Conservation (phyloP, 2,113 vertebrate genomes). For the Climacteris rufus region DNA sequence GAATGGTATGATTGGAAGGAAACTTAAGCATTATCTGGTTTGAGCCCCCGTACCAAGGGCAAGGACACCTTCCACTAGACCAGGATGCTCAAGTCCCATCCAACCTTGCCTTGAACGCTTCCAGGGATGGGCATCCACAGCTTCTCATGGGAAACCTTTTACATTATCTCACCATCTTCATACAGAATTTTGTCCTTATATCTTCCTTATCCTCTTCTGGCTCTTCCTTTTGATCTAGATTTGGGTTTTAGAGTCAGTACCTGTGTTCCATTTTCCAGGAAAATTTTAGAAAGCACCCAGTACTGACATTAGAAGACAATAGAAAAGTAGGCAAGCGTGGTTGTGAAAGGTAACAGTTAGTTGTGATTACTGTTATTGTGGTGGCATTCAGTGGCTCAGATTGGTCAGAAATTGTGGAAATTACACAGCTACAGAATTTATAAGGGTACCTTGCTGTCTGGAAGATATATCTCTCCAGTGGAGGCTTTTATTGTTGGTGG, state of each 20-base stretch:
- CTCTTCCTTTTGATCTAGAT: not conserved
- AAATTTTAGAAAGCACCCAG: not conserved
- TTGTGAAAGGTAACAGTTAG: not conserved
- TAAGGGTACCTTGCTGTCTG: not conserved
- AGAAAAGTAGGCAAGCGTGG: accelerated
- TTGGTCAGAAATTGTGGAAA: not conserved
- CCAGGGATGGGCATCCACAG: not conserved
- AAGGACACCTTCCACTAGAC: not conserved
- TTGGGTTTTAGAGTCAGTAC: not conserved
- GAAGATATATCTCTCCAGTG: not conserved
- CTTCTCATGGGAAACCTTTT: not conserved
- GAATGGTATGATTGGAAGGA: not conserved
- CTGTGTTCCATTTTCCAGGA: not conserved
- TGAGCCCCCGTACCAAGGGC: not conserved
- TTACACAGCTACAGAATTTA: not conserved
- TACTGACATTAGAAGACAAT: not conserved
- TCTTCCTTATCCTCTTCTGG: not conserved
- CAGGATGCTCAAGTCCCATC: not conserved
- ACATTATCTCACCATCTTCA: not conserved
- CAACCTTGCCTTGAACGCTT: not conserved
- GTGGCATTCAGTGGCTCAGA: not conserved
- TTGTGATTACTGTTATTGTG: not conserved
- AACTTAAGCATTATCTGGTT: not conserved
- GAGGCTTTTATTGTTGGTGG: not conserved
- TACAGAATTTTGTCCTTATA: not conserved